Evolutionary conservation across 2,797 vertebrate species (phyloP).

Genomic region (Euthynnus affinis): DNA sequence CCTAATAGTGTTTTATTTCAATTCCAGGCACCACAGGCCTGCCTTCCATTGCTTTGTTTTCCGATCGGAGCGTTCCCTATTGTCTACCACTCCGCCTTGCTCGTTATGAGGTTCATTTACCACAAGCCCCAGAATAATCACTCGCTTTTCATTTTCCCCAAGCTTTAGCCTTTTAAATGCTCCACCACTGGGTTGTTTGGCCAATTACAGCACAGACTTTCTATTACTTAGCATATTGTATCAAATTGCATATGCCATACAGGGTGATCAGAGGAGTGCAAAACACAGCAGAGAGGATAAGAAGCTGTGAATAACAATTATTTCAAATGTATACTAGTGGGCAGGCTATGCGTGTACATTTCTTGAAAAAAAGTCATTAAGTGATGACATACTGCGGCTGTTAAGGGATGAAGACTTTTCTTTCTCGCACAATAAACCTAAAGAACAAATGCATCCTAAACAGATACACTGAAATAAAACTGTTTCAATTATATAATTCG

Average conservation of each 20-base stretch:
- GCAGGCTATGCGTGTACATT: background rate
- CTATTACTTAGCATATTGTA: constrained; percentile 91
- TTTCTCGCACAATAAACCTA: constrained; percentile 15
- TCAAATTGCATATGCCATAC: constrained; percentile 89
- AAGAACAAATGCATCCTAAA: constrained; percentile 20
- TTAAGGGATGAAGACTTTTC: background rate
- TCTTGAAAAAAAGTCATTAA: constrained; percentile 58
- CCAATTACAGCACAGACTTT: constrained; percentile 90
- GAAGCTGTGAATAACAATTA: constrained; percentile 61
- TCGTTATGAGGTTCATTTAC: constrained; percentile 78
- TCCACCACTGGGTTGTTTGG: constrained; percentile 77
- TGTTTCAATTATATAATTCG: constrained; percentile 37
- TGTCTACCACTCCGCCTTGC: constrained; percentile 59
- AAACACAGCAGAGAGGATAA: constrained; percentile 53
- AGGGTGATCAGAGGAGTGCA: constrained; percentile 71
- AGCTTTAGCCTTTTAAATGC: constrained; percentile 67
- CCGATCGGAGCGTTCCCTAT: constrained; percentile 56
- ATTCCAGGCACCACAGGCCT: constrained; percentile 24
- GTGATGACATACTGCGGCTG: constrained; percentile 42
- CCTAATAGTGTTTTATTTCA: constrained; percentile 1
- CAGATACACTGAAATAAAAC: constrained; percentile 34
- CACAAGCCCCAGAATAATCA: constrained; percentile 75
- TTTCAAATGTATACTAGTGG: constrained; percentile 23
- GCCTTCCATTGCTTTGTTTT: constrained; percentile 49
- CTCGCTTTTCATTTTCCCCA: constrained; percentile 72